Percentiles rank a stretch among this genome's conserved stretches.
These are phyloP conservation scores for Rhynchotus rufescens DNA, from an alignment of 2,797 vertebrate genomes.

Conservation along the genomic window DNA sequence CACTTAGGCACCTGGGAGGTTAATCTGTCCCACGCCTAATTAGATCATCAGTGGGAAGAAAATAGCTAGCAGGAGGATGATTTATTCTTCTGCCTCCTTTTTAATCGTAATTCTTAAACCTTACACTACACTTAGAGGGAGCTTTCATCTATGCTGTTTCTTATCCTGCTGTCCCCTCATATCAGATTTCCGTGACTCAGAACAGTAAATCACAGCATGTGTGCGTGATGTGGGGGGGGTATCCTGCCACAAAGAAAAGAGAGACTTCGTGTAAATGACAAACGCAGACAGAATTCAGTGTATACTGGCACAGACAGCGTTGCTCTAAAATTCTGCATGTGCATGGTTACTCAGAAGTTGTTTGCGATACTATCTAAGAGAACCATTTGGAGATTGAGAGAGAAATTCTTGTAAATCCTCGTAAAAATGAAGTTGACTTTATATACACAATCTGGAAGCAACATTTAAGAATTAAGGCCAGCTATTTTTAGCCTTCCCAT, in stretches of 20 bases:
- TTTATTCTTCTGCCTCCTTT: background rate
- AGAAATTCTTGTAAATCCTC: background rate
- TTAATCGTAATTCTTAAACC: background rate
- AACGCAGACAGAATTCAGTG: background rate
- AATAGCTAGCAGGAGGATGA: background rate
- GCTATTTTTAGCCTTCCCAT: background rate
- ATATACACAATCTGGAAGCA: background rate
- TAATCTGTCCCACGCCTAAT: background rate
- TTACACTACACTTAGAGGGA: background rate
- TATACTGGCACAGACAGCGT: background rate
- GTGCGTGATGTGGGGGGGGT: no score
- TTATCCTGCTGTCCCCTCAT: background rate
- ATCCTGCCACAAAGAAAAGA: background rate
- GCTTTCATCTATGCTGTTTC: background rate
- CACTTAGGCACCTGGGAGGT: background rate
- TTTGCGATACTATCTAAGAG: background rate
- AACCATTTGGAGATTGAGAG: background rate
- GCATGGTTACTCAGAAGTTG: background rate
- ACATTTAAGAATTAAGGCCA: slow-evolving; percentile 7
- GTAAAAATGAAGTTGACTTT: background rate
- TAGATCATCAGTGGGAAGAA: background rate
- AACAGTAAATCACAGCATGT: background rate
- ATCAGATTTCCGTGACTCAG: background rate
- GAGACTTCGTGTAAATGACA: background rate
- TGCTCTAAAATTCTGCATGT: background rate